Evolutionary conservation across 2,797 vertebrate genomes (phyloP).

Genomic region (Morus bassanus): DNA sequence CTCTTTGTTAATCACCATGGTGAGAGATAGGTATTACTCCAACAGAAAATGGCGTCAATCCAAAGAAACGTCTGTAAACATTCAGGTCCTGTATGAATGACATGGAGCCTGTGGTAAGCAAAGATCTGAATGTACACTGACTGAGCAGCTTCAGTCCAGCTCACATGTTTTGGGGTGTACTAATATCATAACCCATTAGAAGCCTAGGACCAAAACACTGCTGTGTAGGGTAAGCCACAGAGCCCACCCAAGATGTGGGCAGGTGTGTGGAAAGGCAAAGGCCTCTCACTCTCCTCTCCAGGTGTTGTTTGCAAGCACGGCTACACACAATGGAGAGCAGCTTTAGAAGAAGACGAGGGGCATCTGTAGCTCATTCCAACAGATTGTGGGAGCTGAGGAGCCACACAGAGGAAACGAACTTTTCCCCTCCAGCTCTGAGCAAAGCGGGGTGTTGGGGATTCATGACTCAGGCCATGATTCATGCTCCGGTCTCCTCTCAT

Average conservation of each 20-base stretch:
- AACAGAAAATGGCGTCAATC: not conserved
- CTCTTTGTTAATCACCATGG: not conserved
- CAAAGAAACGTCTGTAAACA: not conserved
- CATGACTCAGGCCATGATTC: constrained; percentile 37
- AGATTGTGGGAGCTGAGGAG: not conserved
- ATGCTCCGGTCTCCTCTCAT: not conserved
- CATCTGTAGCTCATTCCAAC: not conserved
- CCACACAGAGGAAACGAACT: not conserved
- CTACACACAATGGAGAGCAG: rapidly evolving
- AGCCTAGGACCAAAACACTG: not conserved
- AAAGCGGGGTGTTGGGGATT: not conserved
- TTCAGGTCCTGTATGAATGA: not conserved
- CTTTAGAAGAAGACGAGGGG: not conserved
- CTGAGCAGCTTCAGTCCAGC: not conserved
- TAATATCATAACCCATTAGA: not conserved
- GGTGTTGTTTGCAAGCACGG: not conserved
- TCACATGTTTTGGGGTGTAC: not conserved
- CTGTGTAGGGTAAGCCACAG: not conserved
- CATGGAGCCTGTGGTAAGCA: not conserved
- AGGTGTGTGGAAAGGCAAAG: not conserved
- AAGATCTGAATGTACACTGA: not conserved
- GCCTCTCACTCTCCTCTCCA: not conserved
- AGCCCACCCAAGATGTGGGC: not conserved
- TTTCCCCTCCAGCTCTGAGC: not conserved
- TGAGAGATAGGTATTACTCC: not conserved